These are phyloP conservation scores for Spea multiplicata DNA, from an alignment of 2,113 vertebrate species.

Conservation along the genomic window DNA sequence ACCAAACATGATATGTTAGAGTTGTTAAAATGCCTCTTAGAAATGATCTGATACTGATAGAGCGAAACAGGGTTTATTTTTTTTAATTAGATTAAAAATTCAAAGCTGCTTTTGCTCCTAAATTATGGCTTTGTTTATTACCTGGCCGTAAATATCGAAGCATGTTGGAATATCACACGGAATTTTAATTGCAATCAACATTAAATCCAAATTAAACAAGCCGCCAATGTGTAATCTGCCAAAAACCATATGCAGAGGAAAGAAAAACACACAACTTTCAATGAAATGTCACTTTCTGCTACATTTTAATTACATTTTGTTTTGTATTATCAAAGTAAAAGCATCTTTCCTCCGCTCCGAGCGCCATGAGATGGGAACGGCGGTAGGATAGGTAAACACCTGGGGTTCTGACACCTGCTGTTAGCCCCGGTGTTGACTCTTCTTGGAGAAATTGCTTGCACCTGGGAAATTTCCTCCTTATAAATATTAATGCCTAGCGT, in stretches of 20 bases:
- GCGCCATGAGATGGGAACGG: conserved; percentile 46
- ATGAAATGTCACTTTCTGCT: conserved; percentile 54
- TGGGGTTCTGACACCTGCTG: conserved; percentile 29
- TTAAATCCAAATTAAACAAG: conserved; percentile 63
- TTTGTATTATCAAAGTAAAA: conserved; percentile 50
- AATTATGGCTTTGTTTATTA: conserved; percentile 46
- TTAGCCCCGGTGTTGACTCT: background rate
- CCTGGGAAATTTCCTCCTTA: too few species aligned
- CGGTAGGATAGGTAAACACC: conserved; percentile 50
- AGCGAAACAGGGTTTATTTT: conserved; percentile 39
- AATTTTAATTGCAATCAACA: conserved; percentile 58
- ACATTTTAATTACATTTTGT: conserved; percentile 53
- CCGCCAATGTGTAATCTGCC: conserved; percentile 53
- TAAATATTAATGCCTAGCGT: too few species aligned
- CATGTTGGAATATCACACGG: conserved; percentile 49
- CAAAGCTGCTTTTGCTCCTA: conserved; percentile 48
- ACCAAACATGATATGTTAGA: conserved; percentile 17
- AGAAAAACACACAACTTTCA: conserved; percentile 34
- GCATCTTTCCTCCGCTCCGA: conserved; percentile 51
- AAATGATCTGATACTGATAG: conserved; percentile 49
- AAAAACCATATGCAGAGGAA: conserved; percentile 53
- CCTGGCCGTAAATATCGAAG: conserved; percentile 56
- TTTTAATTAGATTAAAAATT: conserved; percentile 53
- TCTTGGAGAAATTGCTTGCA: background rate
- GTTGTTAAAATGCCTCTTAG: conserved; percentile 31